Conservation (phyloP, 2,888 invertebrate genomes). For the Lasioglossum lativentre region DNA sequence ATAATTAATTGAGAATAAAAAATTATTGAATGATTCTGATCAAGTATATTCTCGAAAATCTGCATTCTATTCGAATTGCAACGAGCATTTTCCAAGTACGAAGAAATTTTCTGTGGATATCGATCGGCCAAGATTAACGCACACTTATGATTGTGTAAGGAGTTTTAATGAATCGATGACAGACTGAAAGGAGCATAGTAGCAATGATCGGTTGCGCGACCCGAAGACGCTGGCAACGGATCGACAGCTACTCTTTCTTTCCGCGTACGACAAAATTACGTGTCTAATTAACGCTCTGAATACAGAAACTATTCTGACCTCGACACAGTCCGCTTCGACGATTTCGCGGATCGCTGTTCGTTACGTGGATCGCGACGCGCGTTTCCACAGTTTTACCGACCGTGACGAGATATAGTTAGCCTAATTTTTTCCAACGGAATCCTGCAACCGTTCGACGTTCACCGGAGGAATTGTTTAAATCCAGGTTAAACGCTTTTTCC, state of each 20-base stretch:
- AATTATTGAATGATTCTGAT: too few species aligned
- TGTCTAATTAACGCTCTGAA: conserved; percentile 58
- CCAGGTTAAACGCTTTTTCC: neutral
- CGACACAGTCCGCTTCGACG: conserved; percentile 55
- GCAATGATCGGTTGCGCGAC: conserved; percentile 21
- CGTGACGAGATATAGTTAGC: neutral
- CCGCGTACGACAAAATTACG: conserved; percentile 61
- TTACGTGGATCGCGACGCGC: conserved; percentile 43
- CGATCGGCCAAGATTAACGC: neutral
- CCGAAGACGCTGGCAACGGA: conserved; percentile 32
- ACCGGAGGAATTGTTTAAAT: neutral
- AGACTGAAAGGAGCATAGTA: neutral
- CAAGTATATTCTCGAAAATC: too few species aligned
- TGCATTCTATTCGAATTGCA: too few species aligned
- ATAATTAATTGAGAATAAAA: too few species aligned
- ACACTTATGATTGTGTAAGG: neutral
- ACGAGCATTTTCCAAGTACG: neutral
- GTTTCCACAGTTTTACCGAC: conserved; percentile 45
- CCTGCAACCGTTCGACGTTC: neutral
- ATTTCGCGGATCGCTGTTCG: conserved; percentile 60
- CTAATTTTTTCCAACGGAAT: neutral
- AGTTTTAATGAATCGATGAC: neutral
- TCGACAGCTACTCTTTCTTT: conserved; percentile 50
- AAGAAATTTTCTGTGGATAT: neutral
- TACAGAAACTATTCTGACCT: conserved; percentile 58